Evolutionary conservation across 1,140 invertebrate genomes (phyloP), one percentile per base, ranked within the genome.

Genomic region (Linepithema humile): DNA sequence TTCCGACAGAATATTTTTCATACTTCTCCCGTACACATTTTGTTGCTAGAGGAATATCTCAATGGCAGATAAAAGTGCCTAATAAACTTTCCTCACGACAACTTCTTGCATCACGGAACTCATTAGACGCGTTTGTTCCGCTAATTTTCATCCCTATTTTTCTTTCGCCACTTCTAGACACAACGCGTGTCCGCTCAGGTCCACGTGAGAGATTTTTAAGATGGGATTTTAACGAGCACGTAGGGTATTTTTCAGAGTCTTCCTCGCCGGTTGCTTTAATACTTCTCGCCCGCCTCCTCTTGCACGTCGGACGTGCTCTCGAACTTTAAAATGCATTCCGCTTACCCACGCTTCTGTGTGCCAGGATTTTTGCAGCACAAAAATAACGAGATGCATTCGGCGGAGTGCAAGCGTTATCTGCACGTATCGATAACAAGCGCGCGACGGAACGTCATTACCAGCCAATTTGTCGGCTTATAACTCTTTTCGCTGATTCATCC

Each of bases 351-450:
- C 29, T 29, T 3, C 9, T 3, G 40, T 26, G 15, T 15, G 48
- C 26, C 62, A 45, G 20, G 48, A 74, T 87, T 74, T 60, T 74
- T 48, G 9, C 70, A 55, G 48, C 12, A 45, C 35, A 38, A 45
- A 80, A 78, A 53, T 87, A 87, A 88, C 80, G 72, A 88, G 82
- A 83, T 73, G 73, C 65, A 87, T 55, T 57, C 48, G 20, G 23
- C 4, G 17, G 15, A 48, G 45, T 26, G 20, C 57, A 32, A 15
- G 50, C 15, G 32, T 48, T 1, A 64, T 10, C 9, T 35, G 74
- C 32, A n/a, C 62, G 45, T 55, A 65, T 65, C 38, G 20, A 6
- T 75, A 82, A 87, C 83, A 55, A 59, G 60, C 53, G 38, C 75
- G 73, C 50, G 55, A 50, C 55, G 35, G 17, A 69, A 78, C 50